phyloP scores from a whole-genome alignment of 2,113 vertebrate genomes.

The Pterocles orientalis region DNA sequence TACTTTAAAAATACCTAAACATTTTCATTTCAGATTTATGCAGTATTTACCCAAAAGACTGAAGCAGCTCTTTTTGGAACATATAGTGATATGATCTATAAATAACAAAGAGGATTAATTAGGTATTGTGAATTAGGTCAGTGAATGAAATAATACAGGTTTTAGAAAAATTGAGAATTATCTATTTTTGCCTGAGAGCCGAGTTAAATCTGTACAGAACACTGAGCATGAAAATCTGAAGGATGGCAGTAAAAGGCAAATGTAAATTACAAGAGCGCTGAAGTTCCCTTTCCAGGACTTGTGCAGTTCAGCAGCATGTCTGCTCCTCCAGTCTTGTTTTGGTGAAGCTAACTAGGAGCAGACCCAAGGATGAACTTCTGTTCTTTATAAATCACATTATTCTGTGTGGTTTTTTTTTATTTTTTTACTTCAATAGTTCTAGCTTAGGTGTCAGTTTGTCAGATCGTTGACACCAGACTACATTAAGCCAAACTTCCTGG shows the following conservation, averaged over 20 bases:
- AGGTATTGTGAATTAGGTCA: background rate
- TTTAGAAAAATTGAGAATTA: constrained; percentile 16
- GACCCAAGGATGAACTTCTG: background rate
- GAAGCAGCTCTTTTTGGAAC: background rate
- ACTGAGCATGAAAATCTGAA: background rate
- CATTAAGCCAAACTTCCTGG: background rate
- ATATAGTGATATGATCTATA: background rate
- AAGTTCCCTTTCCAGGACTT: background rate
- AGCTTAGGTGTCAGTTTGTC: background rate
- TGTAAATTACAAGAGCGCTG: background rate
- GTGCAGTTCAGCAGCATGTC: background rate
- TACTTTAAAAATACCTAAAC: background rate
- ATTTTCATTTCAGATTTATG: background rate
- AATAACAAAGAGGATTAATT: constrained; percentile 30
- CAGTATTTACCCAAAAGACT: background rate
- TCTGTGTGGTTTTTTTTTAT: background rate
- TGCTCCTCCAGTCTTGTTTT: background rate
- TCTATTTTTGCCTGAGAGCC: background rate
- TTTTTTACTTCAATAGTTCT: background rate
- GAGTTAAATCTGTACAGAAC: background rate
- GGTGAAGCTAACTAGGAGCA: background rate
- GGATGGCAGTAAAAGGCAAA: background rate
- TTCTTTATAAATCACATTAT: background rate
- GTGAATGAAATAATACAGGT: background rate
- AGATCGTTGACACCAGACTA: background rate